Conservation (phyloP, 1,140 invertebrate genomes). For the Matsumurasca onukii region DNA sequence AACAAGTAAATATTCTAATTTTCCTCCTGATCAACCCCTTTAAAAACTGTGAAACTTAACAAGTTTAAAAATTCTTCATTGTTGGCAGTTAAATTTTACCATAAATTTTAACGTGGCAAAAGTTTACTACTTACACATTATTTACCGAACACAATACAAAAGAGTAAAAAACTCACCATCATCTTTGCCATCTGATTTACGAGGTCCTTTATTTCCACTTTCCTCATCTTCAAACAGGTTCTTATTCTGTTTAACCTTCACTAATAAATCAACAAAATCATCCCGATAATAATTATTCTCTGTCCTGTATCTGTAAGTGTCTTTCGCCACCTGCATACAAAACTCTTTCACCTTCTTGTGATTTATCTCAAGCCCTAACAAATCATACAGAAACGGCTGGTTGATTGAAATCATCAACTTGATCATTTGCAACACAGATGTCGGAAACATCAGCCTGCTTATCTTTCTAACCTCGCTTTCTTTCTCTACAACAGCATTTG, state of each 20-base stretch:
- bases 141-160: no score
- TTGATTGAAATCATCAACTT: conserved; percentile 16
- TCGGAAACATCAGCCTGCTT: conserved; percentile 28
- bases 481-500: conserved; percentile 47
- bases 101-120: no score
- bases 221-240: conserved; percentile 14
- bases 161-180: no score
- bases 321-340: conserved; percentile 53
- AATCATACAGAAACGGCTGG: background rate
- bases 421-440: background rate
- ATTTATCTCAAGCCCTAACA: conserved; percentile 14
- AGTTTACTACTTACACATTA: no score
- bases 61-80: no score
- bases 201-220: background rate
- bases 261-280: conserved; percentile 57
- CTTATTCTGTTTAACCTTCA: conserved; percentile 50
- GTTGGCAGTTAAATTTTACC: no score
- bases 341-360: conserved; percentile 41
- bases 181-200: background rate
- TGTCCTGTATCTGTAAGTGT: conserved; percentile 55
- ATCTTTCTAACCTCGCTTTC: conserved; percentile 44
- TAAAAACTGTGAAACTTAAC: no score
- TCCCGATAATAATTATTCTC: conserved; percentile 52
- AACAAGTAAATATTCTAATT: no score
- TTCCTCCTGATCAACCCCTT: no score